Evolutionary conservation across 2,797 vertebrate species (phyloP).

Genomic region (Coccyzus lansbergi): DNA sequence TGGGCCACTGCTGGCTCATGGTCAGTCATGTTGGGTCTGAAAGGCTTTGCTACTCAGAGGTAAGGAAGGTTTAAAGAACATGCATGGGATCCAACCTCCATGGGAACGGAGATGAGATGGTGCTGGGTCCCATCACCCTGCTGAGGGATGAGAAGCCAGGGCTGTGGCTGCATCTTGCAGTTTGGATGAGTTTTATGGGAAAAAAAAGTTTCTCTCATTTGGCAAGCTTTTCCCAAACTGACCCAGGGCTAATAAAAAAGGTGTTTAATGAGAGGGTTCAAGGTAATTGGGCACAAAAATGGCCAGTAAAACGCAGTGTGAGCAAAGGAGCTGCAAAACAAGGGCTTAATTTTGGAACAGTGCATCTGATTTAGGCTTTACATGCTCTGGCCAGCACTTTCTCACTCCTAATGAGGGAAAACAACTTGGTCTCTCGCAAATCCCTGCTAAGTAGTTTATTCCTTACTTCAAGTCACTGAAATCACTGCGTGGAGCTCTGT

Average conservation of each 20-base stretch:
- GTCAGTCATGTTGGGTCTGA: rapidly evolving
- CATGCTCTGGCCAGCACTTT: background rate
- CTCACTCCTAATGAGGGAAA: background rate
- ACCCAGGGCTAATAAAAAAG: conserved; percentile 23
- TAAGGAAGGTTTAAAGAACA: background rate
- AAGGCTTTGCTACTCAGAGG: background rate
- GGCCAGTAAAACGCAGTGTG: background rate
- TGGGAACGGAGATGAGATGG: rapidly evolving
- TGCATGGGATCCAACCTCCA: background rate
- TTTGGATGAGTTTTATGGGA: background rate
- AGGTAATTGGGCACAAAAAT: conserved; percentile 25
- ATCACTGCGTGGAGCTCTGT: background rate
- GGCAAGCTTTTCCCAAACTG: background rate
- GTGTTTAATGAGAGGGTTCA: conserved; percentile 21
- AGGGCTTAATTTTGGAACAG: background rate
- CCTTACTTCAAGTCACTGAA: background rate
- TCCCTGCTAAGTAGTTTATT: background rate
- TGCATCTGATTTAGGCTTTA: background rate
- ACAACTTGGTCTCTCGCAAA: background rate
- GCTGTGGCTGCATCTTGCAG: background rate
- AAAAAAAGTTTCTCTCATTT: background rate
- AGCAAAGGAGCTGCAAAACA: background rate
- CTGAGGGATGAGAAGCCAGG: background rate
- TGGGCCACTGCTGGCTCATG: too few relatives aligned
- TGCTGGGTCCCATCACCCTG: background rate